Percentiles rank a stretch among this genome's conserved stretches.
phyloP scores from a whole-genome alignment of 1,140 invertebrate genomes.

The Bombus superbus region DNA sequence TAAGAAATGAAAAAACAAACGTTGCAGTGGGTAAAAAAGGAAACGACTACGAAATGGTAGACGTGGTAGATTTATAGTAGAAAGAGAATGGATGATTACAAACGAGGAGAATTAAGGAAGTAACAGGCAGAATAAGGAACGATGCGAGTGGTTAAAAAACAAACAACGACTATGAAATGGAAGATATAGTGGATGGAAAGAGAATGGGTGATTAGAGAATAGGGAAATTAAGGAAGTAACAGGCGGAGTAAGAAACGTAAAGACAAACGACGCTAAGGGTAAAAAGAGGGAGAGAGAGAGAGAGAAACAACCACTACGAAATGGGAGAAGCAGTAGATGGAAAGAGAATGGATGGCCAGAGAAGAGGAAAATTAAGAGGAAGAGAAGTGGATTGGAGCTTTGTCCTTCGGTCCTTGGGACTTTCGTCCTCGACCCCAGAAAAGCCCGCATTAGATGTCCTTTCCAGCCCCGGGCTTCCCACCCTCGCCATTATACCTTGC shows the following conservation, averaged over 20 bases:
- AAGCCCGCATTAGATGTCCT: slow-evolving; percentile 47
- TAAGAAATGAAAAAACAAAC: too few relatives aligned
- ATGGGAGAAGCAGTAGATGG: not conserved
- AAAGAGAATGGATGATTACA: not conserved
- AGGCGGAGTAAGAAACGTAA: not conserved
- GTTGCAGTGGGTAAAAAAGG: too few relatives aligned
- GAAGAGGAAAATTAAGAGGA: not conserved
- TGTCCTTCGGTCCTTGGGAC: slow-evolving; percentile 36
- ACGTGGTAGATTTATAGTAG: not conserved
- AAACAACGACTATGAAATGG: too few relatives aligned
- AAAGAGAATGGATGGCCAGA: not conserved
- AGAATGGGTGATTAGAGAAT: not conserved
- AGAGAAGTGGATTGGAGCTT: not conserved
- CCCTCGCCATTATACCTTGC: slow-evolving; percentile 5
- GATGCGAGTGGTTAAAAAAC: too few relatives aligned
- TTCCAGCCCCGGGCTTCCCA: not conserved
- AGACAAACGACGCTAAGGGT: too few relatives aligned
- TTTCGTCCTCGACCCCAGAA: slow-evolving; percentile 49
- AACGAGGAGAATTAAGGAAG: not conserved
- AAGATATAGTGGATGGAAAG: not conserved
- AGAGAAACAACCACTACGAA: not conserved
- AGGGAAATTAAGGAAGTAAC: not conserved
- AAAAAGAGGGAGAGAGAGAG: not conserved
- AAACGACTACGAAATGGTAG: not conserved
- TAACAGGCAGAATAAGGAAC: too few relatives aligned